A percentile compares a stretch with the other conserved stretches of the same genome.
These are phyloP conservation scores for Drosophila sturtevanti DNA, from an alignment of 1,140 invertebrate species.

Conservation along the genomic window DNA sequence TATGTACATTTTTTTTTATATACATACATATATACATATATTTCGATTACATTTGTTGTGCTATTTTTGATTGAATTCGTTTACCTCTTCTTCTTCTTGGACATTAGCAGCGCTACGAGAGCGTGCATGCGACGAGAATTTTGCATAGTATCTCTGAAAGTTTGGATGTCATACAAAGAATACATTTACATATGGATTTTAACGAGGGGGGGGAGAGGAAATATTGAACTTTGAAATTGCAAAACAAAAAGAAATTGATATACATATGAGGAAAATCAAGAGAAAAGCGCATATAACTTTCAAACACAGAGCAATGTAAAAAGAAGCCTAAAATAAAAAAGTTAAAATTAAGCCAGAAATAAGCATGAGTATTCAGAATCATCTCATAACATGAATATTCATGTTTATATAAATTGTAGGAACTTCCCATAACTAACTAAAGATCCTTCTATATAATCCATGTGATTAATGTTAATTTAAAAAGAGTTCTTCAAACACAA, in stretches of 20 bases:
- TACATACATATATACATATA: too few species aligned
- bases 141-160: constrained; percentile 34
- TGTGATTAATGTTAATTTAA: too few species aligned
- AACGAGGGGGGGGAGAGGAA: neutral
- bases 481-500: too few species aligned
- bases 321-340: too few species aligned
- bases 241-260: constrained; percentile 1
- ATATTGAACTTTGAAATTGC: constrained; percentile 1
- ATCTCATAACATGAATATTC: too few species aligned
- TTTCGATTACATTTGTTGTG: neutral
- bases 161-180: constrained; percentile 35
- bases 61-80: constrained; percentile 13
- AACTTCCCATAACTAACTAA: too few species aligned
- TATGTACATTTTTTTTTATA: too few species aligned
- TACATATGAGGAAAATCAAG: neutral
- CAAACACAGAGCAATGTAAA: neutral
- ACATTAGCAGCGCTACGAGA: constrained; percentile 21
- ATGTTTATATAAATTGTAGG: too few species aligned
- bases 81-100: constrained; percentile 39
- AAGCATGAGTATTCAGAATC: neutral
- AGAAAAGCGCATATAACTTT: neutral
- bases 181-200: constrained; percentile 17
- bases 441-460: too few species aligned
- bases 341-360: neutral
- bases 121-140: constrained; percentile 24